These are phyloP conservation scores for Sylvietta virens DNA, from an alignment of 2,113 vertebrate genomes.

Conservation along the genomic window DNA sequence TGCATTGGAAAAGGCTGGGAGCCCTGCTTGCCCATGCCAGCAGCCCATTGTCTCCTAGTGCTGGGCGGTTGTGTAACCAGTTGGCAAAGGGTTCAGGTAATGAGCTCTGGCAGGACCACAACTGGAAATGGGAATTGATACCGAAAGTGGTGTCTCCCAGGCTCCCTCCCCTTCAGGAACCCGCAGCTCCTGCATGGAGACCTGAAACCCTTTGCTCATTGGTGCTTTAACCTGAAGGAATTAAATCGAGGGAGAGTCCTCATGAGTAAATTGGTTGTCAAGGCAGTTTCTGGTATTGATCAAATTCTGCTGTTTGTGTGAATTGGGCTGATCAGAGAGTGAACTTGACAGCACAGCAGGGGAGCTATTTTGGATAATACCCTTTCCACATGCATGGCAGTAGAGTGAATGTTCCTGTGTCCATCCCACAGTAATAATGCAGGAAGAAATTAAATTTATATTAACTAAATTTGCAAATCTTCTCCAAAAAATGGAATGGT, in stretches of 20 bases:
- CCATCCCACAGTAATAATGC: not conserved
- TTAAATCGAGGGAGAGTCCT: constrained; percentile 22
- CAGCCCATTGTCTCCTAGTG: not conserved
- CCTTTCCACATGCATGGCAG: not conserved
- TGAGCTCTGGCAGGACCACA: constrained; percentile 20
- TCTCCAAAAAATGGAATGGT: not conserved
- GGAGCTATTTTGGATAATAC: constrained; percentile 6
- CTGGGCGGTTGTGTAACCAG: constrained; percentile 9
- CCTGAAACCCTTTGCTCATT: constrained; percentile 33
- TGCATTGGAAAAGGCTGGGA: not conserved
- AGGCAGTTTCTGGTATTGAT: constrained; percentile 61
- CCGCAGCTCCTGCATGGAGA: not conserved
- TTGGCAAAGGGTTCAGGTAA: constrained; percentile 38
- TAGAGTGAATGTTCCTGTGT: not conserved
- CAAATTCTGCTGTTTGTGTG: constrained; percentile 42
- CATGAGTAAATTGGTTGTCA: constrained; percentile 38
- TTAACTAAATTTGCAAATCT: not conserved
- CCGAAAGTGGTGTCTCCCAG: constrained; percentile 46
- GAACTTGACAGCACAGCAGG: not conserved
- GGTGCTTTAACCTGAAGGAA: constrained; percentile 48
- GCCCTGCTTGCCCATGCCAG: not conserved
- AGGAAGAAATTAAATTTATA: constrained; percentile 1
- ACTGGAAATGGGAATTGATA: constrained; percentile 65
- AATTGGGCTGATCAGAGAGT: constrained; percentile 47
- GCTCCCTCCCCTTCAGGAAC: constrained; percentile 13